These are phyloP conservation scores for Belonocnema kinseyi DNA, from an alignment of 1,140 invertebrate species.

Conservation along the genomic window DNA sequence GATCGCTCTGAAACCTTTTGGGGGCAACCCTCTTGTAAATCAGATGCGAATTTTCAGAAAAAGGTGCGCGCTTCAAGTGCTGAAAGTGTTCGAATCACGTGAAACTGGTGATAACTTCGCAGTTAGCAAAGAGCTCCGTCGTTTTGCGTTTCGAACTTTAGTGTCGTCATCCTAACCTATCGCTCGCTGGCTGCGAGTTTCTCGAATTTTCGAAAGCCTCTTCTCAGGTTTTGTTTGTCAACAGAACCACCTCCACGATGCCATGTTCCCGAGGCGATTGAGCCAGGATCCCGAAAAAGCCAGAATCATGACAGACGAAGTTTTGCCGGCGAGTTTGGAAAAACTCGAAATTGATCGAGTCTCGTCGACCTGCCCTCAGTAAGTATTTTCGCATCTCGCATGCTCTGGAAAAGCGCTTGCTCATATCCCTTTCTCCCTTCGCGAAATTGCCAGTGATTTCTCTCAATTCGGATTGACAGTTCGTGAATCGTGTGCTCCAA, in stretches of 20 bases:
- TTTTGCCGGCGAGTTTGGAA: conserved; percentile 68
- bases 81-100: background rate
- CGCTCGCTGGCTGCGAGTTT: background rate
- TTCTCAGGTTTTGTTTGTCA: conserved; percentile 31
- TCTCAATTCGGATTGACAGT: too few species aligned
- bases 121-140: conserved; percentile 37
- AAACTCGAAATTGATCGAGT: conserved; percentile 71
- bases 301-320: conserved; percentile 67
- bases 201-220: conserved; percentile 8
- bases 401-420: conserved; percentile 23
- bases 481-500: background rate
- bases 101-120: conserved; percentile 13
- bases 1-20: background rate
- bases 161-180: conserved; percentile 25
- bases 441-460: too few species aligned
- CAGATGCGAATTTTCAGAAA: conserved; percentile 1
- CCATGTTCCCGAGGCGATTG: conserved; percentile 53
- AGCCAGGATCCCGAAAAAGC: conserved; percentile 41
- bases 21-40: background rate
- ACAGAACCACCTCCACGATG: conserved; percentile 41
- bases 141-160: conserved; percentile 19
- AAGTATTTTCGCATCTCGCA: conserved; percentile 41
- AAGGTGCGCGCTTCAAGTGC: conserved; percentile 3
- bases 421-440: too few species aligned
- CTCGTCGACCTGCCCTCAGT: conserved; percentile 57